A percentile compares a stretch with the other conserved stretches of the same genome.
Conservation (phyloP, 2,888 invertebrate genomes). For the Germaria angustata region DNA sequence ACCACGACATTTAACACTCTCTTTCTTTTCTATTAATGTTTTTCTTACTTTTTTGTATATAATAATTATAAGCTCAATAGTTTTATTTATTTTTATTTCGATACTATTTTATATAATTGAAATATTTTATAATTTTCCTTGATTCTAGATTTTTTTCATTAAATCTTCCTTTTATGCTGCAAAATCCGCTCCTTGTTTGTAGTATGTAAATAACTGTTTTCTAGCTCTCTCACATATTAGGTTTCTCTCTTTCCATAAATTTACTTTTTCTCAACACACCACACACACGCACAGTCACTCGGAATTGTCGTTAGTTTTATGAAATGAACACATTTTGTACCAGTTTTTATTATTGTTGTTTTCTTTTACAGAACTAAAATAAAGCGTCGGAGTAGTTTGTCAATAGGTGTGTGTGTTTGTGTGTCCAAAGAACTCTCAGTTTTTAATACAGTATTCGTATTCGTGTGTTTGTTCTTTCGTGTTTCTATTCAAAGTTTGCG, state of each 20-base stretch:
- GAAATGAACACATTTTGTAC: neutral
- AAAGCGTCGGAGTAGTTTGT: constrained; percentile 36
- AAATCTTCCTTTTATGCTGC: neutral
- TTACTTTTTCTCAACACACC: neutral
- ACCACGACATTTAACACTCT: neutral
- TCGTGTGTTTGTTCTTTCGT: neutral
- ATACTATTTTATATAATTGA: neutral
- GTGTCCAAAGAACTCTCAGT: constrained; percentile 27
- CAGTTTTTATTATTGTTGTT: constrained; percentile 11
- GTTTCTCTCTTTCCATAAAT: neutral
- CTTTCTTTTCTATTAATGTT: neutral
- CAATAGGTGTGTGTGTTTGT: neutral
- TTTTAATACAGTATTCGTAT: neutral
- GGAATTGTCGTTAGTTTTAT: neutral
- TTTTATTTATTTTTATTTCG: neutral
- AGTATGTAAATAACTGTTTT: neutral
- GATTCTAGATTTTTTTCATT: neutral
- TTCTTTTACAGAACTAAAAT: constrained; percentile 25
- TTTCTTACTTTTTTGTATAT: neutral
- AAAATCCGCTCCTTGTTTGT: neutral
- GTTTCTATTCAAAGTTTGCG: constrained; percentile 13
- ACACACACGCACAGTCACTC: neutral
- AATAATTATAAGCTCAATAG: neutral
- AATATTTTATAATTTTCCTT: neutral
- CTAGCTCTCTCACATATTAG: neutral